Conservation (phyloP, 2,113 vertebrate species). For the Coptodon bakossiorum region DNA sequence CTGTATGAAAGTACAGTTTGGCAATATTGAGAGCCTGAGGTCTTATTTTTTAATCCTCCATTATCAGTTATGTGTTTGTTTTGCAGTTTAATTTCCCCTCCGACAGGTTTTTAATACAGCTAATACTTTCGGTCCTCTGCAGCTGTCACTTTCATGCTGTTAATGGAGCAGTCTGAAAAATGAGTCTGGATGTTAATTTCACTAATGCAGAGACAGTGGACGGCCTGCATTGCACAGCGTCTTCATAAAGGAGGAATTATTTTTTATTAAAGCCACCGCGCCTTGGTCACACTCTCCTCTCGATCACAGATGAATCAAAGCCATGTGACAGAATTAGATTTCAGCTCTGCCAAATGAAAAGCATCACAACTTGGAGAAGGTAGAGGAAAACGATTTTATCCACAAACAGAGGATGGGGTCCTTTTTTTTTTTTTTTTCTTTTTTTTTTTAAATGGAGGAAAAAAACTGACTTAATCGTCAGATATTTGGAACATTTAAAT, state of each 20-base stretch:
- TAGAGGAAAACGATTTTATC: neutral
- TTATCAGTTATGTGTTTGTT: constrained; percentile 7
- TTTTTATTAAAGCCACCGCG: constrained; percentile 6
- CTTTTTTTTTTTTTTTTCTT: rapidly evolving
- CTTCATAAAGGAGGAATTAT: constrained; percentile 34
- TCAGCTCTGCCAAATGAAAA: neutral
- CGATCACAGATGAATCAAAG: neutral
- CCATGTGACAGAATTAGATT: neutral
- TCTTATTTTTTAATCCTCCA: neutral
- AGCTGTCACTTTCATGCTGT: neutral
- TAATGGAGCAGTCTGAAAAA: constrained; percentile 11
- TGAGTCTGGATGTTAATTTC: constrained; percentile 22
- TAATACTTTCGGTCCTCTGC: neutral
- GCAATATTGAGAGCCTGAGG: neutral
- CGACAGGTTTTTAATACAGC: constrained; percentile 5
- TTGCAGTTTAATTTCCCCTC: constrained; percentile 2
- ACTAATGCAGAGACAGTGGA: constrained; percentile 1
- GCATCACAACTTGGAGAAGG: neutral
- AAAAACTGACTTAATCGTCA: neutral
- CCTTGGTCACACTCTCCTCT: neutral
- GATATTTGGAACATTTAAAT: neutral
- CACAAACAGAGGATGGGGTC: neutral
- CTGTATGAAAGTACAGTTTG: neutral
- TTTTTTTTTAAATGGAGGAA: neutral
- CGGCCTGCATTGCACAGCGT: neutral